A percentile compares a stretch with the other conserved stretches of the same genome.
Evolutionary conservation across 2,113 vertebrate genomes (phyloP).

Genomic region (Helogale parvula): DNA sequence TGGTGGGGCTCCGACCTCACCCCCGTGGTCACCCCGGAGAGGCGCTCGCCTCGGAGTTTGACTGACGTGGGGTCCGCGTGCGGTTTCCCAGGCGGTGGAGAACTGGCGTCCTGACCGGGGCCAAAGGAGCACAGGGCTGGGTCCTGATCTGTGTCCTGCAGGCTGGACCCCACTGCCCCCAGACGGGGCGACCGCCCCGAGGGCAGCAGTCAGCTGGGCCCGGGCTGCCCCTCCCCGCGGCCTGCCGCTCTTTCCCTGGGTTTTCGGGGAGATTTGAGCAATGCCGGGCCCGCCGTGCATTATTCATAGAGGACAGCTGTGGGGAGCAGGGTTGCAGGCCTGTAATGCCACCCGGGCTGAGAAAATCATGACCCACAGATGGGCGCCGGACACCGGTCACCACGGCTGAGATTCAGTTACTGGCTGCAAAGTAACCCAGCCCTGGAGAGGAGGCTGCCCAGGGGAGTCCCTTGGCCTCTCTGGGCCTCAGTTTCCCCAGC

Average conservation of each 20-base stretch:
- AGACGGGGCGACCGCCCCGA: rapidly evolving
- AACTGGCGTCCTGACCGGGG: rapidly evolving
- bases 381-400: background rate
- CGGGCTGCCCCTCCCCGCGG: rapidly evolving
- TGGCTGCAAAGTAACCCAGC: background rate
- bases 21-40: rapidly evolving
- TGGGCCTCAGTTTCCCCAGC: background rate
- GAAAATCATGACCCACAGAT: conserved; percentile 62
- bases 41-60: rapidly evolving
- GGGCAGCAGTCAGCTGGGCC: rapidly evolving
- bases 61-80: background rate
- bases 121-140: rapidly evolving
- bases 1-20: rapidly evolving
- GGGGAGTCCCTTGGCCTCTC: background rate
- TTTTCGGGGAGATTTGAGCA: conserved; percentile 60
- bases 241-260: background rate
- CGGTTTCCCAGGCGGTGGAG: rapidly evolving
- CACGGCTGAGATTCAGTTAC: conserved; percentile 56
- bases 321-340: conserved; percentile 37
- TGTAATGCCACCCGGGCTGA: conserved; percentile 48
- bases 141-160: background rate
- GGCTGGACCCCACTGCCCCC: rapidly evolving
- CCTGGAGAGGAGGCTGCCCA: too few species aligned
- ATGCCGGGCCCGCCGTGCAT: background rate
- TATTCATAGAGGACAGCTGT: background rate